Base-by-base conservation (phyloP, 2,797 vertebrate species). In the Ctenopoma multispine region DNA sequence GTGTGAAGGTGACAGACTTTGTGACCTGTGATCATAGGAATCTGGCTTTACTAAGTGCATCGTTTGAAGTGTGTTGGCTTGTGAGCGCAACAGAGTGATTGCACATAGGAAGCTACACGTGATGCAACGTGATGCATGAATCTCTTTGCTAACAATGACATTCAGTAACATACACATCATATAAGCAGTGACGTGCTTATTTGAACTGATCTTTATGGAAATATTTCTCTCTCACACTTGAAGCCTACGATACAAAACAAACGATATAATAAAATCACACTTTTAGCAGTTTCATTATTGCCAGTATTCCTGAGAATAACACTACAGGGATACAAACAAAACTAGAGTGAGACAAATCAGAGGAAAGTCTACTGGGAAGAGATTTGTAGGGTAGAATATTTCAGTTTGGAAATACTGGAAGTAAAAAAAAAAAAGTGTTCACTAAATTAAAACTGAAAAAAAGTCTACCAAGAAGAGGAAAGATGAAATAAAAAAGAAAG, bases 251-350 rank as follows among this genome's bases (percentile, higher is more conserved):
- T 44, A 29, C 34, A 17, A 63, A 59, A 60, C 54, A 74, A 46
- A 50, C 41, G 18, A 77, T 50, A 23, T 48, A 75, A 80, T 70
- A 63, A 55, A 77, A 83, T 40, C 9, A 51, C 21, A 81, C 23
- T 24, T 71, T 36, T 27, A 70, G 36, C 66, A 69, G 54, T 48
- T 72, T 70, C 18, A 55, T 86, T 5, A 94, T 92, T 95, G 94
- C 94, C 95, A 97, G 95, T 94, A 63, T 96, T 96, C 93, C 93
- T 93, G 82, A 57, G 85, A 87, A 91, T 90, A 95, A 91, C 90
- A 83, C 82, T 82, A 92, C 83, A 89, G 92, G 91, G 75, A 92
- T 70, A n/a, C n/a, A n/a, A 59, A 41, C 14, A 14, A 82, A 94
- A 90, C 88, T 91, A 93, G 89, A 89, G 92, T 94, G 91, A 93